Base-by-base conservation (phyloP, 2,113 vertebrate genomes). In the Carollia perspicillata region DNA sequence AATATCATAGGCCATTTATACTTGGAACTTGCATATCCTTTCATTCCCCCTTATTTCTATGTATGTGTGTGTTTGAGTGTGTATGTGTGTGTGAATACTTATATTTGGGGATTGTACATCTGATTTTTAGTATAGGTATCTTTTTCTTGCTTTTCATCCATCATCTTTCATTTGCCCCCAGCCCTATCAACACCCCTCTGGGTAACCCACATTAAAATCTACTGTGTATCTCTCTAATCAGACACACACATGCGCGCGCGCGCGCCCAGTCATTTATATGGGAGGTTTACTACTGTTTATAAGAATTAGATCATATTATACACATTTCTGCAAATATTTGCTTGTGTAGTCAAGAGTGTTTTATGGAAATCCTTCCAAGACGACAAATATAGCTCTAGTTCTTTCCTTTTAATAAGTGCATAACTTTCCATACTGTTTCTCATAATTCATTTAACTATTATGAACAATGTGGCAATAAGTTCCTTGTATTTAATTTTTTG, bases 371-470 rank as follows among this genome's bases (percentile, higher is more conserved):
- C 10, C 4, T 66, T 80, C 55, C 9, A 33, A 60, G 5, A 23
- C 44, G 1, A 66, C 30, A 87, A 47, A 90, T 30, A 68, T 0
- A 88, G 11, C 2, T 60, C 40, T 51, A 58, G 18, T 66, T 84
- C 3, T 60, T 40, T 93, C 28, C 63, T 90, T 84, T 88, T 95
- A 95, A 75, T 47, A 79, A 72, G 89, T 16, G 11, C 13, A 53
- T 75, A 88, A 42, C 13, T 80, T 58, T n/a, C 20, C 60, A 71
- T 49, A 1, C 16, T 84, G 5, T 55, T n/a, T 75, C 51, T 58
- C 26, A 84, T 55, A 26, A 80, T 79, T 84, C 88, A 91, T 79
- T 96, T 53, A 95, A 68, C 55, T 88, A 85, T 80, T 47, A 63
- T 30, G 14, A 69, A 85, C 26, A 84, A 87, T 23, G n/a, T 71